phyloP scores from a whole-genome alignment of 1,140 invertebrate genomes.

The Ceratina japonica region DNA sequence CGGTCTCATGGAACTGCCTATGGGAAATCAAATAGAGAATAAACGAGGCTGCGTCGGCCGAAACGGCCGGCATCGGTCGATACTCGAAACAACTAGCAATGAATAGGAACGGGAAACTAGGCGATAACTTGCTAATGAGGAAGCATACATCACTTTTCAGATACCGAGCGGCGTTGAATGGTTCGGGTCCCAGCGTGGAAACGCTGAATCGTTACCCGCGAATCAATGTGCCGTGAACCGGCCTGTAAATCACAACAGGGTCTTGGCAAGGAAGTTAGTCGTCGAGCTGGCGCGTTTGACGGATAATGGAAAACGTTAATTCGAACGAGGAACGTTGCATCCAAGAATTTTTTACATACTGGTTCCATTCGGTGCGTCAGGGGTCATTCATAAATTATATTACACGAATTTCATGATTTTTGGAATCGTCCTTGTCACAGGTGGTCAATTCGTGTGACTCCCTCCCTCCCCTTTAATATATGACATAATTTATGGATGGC shows the following conservation, averaged over 20 bases:
- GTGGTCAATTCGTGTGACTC: too few species aligned
- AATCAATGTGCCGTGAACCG: slow-evolving; percentile 64
- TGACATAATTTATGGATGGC: too few species aligned
- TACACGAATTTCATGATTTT: too few species aligned
- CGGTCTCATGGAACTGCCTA: too few species aligned
- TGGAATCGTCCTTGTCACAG: too few species aligned
- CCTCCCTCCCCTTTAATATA: too few species aligned
- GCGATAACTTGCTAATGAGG: slow-evolving; percentile 64
- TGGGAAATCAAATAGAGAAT: neutral
- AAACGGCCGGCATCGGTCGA: slow-evolving; percentile 34
- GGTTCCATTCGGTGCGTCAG: neutral
- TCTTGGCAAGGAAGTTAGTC: slow-evolving; percentile 58
- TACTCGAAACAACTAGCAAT: slow-evolving; percentile 48
- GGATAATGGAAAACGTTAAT: slow-evolving; percentile 49
- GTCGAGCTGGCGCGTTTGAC: slow-evolving; percentile 46
- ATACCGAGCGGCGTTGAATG: slow-evolving; percentile 60
- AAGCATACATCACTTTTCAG: slow-evolving; percentile 64
- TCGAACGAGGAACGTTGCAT: slow-evolving; percentile 1
- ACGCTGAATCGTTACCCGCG: slow-evolving; percentile 61
- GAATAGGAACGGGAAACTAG: slow-evolving; percentile 62
- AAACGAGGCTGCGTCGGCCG: neutral
- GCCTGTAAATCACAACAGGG: slow-evolving; percentile 62
- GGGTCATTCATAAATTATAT: too few species aligned
- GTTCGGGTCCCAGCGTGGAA: slow-evolving; percentile 61
- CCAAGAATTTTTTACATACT: neutral